phyloP scores from a whole-genome alignment of 2,113 vertebrate genomes.

The Saccopteryx bilineata region DNA sequence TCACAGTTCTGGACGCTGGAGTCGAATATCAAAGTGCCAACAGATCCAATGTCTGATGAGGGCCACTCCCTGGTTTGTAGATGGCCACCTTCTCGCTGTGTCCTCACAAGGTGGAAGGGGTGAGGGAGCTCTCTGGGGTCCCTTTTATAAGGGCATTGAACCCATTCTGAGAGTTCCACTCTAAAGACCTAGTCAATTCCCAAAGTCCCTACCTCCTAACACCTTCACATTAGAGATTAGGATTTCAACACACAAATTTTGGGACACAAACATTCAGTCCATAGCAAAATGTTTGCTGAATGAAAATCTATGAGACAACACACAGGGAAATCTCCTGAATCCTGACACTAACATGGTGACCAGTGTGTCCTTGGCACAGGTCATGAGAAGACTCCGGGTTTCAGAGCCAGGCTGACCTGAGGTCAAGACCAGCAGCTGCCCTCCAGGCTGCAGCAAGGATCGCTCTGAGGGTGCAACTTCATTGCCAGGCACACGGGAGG shows the following conservation, averaged over 20 bases:
- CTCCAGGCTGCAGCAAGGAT: background rate
- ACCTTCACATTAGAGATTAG: too few species aligned
- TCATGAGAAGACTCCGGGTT: background rate
- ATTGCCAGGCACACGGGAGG: background rate
- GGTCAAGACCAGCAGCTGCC: accelerated
- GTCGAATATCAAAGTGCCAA: background rate
- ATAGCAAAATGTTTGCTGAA: background rate
- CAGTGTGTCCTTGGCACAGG: too few species aligned
- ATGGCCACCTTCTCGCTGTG: background rate
- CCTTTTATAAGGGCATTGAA: background rate
- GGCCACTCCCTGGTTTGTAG: background rate
- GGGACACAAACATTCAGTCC: background rate
- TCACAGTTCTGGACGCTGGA: background rate
- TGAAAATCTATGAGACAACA: background rate
- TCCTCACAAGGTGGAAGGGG: too few species aligned
- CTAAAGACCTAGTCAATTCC: background rate
- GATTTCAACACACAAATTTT: background rate
- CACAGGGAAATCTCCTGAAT: background rate
- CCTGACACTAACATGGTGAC: too few species aligned
- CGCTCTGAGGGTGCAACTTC: background rate
- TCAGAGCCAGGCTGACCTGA: background rate
- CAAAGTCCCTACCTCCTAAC: too few species aligned
- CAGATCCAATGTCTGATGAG: too few species aligned
- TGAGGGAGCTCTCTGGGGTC: background rate
- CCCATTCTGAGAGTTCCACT: background rate